These are phyloP conservation scores for Pogonocherus hispidulus DNA, from an alignment of 2,888 invertebrate genomes.

Conservation along the genomic window DNA sequence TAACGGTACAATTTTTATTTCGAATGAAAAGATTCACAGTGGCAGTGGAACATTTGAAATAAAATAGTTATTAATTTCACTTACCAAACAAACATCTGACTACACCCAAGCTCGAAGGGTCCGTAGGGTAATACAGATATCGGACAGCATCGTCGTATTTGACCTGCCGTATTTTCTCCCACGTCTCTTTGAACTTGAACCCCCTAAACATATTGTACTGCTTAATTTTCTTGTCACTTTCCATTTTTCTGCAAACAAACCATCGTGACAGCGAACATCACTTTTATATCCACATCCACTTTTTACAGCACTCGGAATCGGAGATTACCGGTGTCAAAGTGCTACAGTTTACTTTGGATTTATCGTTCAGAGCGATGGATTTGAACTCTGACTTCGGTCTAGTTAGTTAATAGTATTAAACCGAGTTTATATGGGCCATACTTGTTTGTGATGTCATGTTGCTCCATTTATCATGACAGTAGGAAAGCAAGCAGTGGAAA, in stretches of 20 bases:
- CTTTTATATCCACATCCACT: neutral
- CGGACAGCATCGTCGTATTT: conserved; percentile 71
- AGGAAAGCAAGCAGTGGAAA: too few species aligned
- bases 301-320: too few species aligned
- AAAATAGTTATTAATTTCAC: too few species aligned
- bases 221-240: neutral
- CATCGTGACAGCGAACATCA: neutral
- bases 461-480: too few species aligned
- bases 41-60: too few species aligned
- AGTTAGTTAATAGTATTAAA: conserved; percentile 6
- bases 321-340: neutral
- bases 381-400: conserved; percentile 27
- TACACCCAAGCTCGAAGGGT: conserved; percentile 84
- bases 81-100: conserved; percentile 87
- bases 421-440: neutral
- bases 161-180: conserved; percentile 18
- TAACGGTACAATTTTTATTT: too few species aligned
- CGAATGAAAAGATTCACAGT: too few species aligned
- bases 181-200: conserved; percentile 15
- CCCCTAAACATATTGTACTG: neutral
- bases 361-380: conserved; percentile 19
- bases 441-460: neutral
- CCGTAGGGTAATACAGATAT: conserved; percentile 77
- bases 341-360: neutral
- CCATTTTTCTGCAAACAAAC: conserved; percentile 1